A percentile compares a stretch with the other conserved stretches of the same genome.
phyloP scores from a whole-genome alignment of 1,140 invertebrate genomes.

The Drosophila pseudoananassae region DNA sequence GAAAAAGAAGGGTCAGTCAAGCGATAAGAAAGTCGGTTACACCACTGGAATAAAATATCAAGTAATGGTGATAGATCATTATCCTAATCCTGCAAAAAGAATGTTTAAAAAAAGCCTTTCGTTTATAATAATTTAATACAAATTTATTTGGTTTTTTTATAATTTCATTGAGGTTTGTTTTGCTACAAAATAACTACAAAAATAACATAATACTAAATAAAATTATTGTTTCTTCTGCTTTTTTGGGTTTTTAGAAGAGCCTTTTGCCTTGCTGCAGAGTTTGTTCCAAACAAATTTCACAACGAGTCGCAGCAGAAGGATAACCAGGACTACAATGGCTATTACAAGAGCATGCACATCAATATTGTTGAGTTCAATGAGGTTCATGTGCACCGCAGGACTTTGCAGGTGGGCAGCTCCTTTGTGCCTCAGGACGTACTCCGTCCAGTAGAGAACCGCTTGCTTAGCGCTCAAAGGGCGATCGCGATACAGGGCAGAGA shows the following conservation, averaged over 20 bases:
- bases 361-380: constrained; percentile 62
- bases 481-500: constrained; percentile 70
- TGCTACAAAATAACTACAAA: not conserved
- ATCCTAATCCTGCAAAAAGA: not conserved
- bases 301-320: constrained; percentile 12
- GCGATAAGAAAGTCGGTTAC: not conserved
- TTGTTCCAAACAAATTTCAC: constrained; percentile 17
- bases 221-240: constrained; percentile 23
- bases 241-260: not conserved
- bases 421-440: constrained; percentile 84
- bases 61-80: not conserved
- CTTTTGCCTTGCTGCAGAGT: not conserved
- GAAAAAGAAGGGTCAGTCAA: not conserved
- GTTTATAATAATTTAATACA: not conserved
- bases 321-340: constrained; percentile 6
- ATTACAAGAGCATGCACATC: constrained; percentile 62
- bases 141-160: not conserved
- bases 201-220: not conserved
- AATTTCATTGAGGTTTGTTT: not conserved
- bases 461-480: constrained; percentile 79
- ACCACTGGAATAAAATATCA: not conserved
- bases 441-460: constrained; percentile 84
- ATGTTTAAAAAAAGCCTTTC: no score
- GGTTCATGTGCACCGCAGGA: constrained; percentile 59
- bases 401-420: constrained; percentile 83